Percentiles rank a stretch among this genome's conserved stretches.
Conservation (phyloP, 2,113 vertebrate species). For the Lethenteron camtschaticum region DNA sequence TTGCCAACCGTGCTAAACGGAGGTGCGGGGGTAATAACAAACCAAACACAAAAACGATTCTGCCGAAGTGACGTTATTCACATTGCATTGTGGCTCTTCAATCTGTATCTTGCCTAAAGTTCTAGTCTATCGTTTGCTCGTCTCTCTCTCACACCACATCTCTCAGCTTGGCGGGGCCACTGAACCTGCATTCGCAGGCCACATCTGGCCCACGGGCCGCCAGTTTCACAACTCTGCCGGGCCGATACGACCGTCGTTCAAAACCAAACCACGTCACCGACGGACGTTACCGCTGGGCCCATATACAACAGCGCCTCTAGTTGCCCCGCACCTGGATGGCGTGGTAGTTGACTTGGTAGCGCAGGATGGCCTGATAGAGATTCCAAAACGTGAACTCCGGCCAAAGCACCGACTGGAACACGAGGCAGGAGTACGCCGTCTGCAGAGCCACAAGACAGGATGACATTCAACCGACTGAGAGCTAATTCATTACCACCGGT, state of each 20-base stretch:
- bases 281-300: background rate
- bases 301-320: background rate
- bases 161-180: background rate
- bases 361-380: constrained; percentile 75
- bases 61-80: too few relatives aligned
- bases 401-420: constrained; percentile 83
- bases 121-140: too few relatives aligned
- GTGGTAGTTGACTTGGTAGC: constrained; percentile 59
- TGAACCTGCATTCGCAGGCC: too few relatives aligned
- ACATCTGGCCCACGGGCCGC: background rate
- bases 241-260: background rate
- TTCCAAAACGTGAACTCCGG: constrained; percentile 97
- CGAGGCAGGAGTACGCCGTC: constrained; percentile 82
- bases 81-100: too few relatives aligned
- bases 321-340: constrained; percentile 48
- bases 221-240: background rate
- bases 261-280: background rate
- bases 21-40: too few relatives aligned
- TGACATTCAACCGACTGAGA: background rate
- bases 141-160: background rate
- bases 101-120: too few relatives aligned
- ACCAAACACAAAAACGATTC: too few relatives aligned
- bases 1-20: too few relatives aligned
- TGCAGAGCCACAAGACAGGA: constrained; percentile 18
- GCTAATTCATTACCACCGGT: background rate